Percentiles rank a stretch among this genome's conserved stretches.
These are phyloP conservation scores for Ephestia elutella DNA, from an alignment of 1,140 invertebrate genomes.

Conservation along the genomic window DNA sequence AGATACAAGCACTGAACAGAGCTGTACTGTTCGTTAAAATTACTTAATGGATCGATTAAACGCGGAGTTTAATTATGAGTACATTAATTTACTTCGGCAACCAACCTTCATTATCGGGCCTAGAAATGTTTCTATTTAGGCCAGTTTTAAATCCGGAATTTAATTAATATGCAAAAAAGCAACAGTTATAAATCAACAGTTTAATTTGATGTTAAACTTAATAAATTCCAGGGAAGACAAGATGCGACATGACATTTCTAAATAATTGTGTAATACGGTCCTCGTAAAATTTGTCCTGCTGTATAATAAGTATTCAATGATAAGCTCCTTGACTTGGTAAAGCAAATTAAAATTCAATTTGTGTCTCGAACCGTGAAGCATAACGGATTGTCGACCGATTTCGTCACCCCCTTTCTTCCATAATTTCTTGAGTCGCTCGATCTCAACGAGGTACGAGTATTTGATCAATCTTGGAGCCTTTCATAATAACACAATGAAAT, in stretches of 20 bases:
- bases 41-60: constrained; percentile 65
- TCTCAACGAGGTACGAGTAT: constrained; percentile 44
- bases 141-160: neutral
- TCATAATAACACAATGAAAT: constrained; percentile 36
- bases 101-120: neutral
- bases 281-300: constrained; percentile 45
- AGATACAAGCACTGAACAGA: constrained; percentile 51
- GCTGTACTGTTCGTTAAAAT: constrained; percentile 59
- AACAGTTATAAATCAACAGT: neutral
- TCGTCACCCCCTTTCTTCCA: constrained; percentile 60
- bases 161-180: neutral
- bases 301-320: constrained; percentile 61
- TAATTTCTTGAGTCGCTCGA: constrained; percentile 55
- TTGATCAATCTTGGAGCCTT: constrained; percentile 46
- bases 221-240: constrained; percentile 6
- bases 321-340: constrained; percentile 63
- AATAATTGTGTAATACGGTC: constrained; percentile 36
- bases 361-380: constrained; percentile 62
- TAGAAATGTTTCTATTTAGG: neutral
- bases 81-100: constrained; percentile 36
- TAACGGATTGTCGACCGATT: constrained; percentile 64
- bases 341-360: constrained; percentile 73
- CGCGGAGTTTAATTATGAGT: constrained; percentile 34
- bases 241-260: constrained; percentile 18
- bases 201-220: neutral